These are phyloP conservation scores for Ganaspis sp. DNA, from an alignment of 1,140 invertebrate species.

Conservation along the genomic window DNA sequence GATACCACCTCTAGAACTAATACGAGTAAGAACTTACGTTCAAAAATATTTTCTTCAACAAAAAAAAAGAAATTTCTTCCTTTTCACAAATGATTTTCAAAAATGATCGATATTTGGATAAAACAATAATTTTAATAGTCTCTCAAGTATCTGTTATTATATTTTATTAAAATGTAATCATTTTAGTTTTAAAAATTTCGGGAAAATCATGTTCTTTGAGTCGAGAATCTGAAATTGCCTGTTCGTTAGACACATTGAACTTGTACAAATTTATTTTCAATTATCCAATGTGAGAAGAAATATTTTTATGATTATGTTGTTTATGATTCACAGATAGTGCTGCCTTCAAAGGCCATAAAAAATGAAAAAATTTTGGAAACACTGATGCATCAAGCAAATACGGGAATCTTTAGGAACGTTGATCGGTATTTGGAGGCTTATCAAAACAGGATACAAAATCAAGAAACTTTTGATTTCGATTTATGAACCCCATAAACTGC, in stretches of 20 bases:
- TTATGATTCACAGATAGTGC: slow-evolving; percentile 82
- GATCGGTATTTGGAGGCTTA: slow-evolving; percentile 92
- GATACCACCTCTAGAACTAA: slow-evolving; percentile 94
- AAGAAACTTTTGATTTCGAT: slow-evolving; percentile 79
- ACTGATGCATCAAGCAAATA: slow-evolving; percentile 94
- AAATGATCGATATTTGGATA: no score
- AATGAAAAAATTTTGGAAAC: slow-evolving; percentile 95
- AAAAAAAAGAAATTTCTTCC: no score
- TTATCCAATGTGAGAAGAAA: background rate
- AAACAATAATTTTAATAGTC: no score
- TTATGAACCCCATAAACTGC: slow-evolving; percentile 53
- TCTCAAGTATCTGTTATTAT: no score
- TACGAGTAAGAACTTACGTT: slow-evolving; percentile 80
- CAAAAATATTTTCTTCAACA: background rate
- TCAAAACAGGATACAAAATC: slow-evolving; percentile 88
- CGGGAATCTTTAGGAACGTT: slow-evolving; percentile 94
- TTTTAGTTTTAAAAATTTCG: no score
- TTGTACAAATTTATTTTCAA: no score
- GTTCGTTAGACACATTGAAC: no score
- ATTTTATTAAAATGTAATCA: no score
- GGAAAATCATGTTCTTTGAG: no score
- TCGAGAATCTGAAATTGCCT: no score
- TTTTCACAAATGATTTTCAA: no score
- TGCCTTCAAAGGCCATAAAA: slow-evolving; percentile 94
- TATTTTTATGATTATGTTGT: slow-evolving; percentile 24